Conservation (phyloP, 2,113 vertebrate species). For the Charina bottae region DNA sequence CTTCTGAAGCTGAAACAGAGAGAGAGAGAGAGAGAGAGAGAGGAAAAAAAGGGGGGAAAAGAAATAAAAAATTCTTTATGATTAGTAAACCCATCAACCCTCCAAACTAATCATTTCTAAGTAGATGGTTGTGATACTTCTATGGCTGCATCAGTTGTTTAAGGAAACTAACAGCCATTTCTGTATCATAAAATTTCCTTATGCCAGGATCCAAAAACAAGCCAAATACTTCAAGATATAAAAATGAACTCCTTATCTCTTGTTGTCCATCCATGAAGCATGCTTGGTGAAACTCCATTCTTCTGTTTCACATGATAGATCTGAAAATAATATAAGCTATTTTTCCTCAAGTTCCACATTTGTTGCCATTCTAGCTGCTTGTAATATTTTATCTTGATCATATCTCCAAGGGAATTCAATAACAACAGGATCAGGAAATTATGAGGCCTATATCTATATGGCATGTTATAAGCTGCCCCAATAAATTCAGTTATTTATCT, state of each 20-base stretch:
- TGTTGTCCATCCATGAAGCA: not conserved
- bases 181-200: not conserved
- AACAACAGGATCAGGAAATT: not conserved
- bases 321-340: not conserved
- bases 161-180: not conserved
- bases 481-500: not conserved
- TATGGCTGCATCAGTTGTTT: not conserved
- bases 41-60: not conserved
- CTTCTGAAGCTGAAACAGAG: not conserved
- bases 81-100: not conserved
- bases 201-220: not conserved
- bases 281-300: not conserved
- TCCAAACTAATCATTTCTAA: not conserved
- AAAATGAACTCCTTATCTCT: not conserved
- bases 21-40: too few relatives aligned
- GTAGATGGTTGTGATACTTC: not conserved
- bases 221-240: not conserved
- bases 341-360: not conserved
- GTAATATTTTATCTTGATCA: not conserved
- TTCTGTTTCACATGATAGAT: not conserved
- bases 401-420: not conserved
- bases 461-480: not conserved
- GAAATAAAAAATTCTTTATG: not conserved
- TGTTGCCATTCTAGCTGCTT: not conserved
- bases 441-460: not conserved